Base-by-base conservation (phyloP, 1,140 invertebrate genomes). In the Oscheius sp. region DNA sequence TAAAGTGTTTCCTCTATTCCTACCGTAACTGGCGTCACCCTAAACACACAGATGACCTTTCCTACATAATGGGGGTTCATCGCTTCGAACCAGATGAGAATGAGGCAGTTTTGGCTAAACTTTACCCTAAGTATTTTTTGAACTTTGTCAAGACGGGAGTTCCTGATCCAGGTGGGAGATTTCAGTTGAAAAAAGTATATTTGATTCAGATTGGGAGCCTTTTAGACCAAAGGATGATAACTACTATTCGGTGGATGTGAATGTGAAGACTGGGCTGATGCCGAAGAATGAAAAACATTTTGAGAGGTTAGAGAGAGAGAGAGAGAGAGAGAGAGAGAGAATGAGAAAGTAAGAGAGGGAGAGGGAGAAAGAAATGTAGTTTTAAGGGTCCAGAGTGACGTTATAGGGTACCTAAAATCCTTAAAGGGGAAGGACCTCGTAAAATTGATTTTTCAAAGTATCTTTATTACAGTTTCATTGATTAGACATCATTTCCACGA, bases 41-140 rank as follows among this genome's bases (percentile, higher is more conserved):
- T 35, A 3, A n/a, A n/a, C 68, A 71, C 42, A 71, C 68, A 13
- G 68, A 71, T 20, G 68, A 71, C 38, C 32, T 71, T 15, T 62
- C 58, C 1, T 71, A 71, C 36, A 20, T 71, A 4, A 49, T 71
- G 36, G 68, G 68, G 0, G 59, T 71, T 34, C 68, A 71, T 49
- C 4, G 28, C 1, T 71, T 71, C 32, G 68, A 71, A 23, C 29
- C 34, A 45, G 68, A 71, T 36, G 68, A 71, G 42, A 71, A 71
- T 35, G 68, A 71, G 32, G 34, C 10, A 3, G 10, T 61, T 32
- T n/a, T 63, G 3, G 59, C 68, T 15, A 34, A 45, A 49, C 7
- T 63, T 0, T 71, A 71, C n/a, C 36, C 35, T 7, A 23, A 68
- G 1, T 58, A 58, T 10, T 68, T 68, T 36, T 38, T 29, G 1